Evolutionary conservation across 1,140 invertebrate genomes (phyloP), one percentile per base, ranked within the genome.

Genomic region (Apis cerana): DNA sequence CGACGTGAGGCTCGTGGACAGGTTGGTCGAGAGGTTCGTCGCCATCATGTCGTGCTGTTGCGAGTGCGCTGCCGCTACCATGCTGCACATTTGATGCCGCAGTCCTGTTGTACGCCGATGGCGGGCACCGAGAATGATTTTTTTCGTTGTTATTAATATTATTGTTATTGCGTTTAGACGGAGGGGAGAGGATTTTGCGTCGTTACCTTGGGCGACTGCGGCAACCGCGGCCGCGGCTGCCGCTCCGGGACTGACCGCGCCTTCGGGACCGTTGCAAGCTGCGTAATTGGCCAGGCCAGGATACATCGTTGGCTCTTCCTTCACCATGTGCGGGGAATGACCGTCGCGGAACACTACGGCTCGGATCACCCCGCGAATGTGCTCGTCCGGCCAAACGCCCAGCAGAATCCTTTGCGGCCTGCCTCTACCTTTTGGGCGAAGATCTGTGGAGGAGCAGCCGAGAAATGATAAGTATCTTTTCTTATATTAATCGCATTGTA

Each of bases 371-470:
- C 97, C 97, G 88, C 97, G 96, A 89, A 98, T 98, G 92, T 98
- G 97, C 90, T 98, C 97, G 93, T 98, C 97, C 7, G 97, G 97
- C 98, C 98, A 98, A 85, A 97, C 96, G 80, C 98, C 98, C 77
- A 98, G 94, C 71, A 98, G 94, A 91, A 98, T 98, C 91, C 98
- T 95, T 91, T 98, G 97, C 1, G 98, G 98, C 81, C 98, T 94
- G 48, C 98, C 98, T 89, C 97, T 95, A 77, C 97, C 98, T 94
- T 98, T 98, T 23, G 97, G 97, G 88, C 98, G 95, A 85, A 98
- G 95, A 96, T 98, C 97, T 96, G 95, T 75, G 75, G 15, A 54
- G 62, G 27, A 43, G 17, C 19, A 62, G 27, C 1, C 23, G 62
- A 33, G 11, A 33, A 33, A 33, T 3, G 33, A 43, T 43, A 7